Percentiles rank a stretch among this genome's conserved stretches.
phyloP scores from a whole-genome alignment of 1,140 invertebrate genomes.

The Phenacoccus solenopsis region DNA sequence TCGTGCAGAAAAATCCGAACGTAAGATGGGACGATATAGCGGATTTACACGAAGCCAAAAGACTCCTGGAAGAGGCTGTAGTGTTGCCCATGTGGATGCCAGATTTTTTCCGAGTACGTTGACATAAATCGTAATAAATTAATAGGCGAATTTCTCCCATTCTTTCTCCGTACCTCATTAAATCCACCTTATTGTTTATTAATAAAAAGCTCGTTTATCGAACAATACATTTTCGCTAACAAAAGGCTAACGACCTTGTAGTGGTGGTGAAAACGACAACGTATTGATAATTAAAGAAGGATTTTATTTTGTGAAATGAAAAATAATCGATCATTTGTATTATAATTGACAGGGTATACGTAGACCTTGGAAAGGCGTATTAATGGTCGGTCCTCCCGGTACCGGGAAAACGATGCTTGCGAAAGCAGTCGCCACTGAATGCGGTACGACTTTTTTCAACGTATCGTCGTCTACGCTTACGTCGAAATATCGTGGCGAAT shows the following conservation, averaged over 20 bases:
- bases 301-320: conserved; percentile 21
- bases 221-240: too few species aligned
- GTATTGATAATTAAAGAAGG: neutral
- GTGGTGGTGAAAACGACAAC: neutral
- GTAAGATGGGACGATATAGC: conserved; percentile 97
- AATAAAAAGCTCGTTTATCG: too few species aligned
- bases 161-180: too few species aligned
- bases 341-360: conserved; percentile 58
- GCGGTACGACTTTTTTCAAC: conserved; percentile 98
- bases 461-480: conserved; percentile 94
- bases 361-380: conserved; percentile 82
- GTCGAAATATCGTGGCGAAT: conserved; percentile 97
- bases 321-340: conserved; percentile 24
- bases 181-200: too few species aligned
- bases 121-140: too few species aligned
- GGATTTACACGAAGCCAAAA: conserved; percentile 87
- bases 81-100: conserved; percentile 97
- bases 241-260: too few species aligned
- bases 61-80: conserved; percentile 91
- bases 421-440: conserved; percentile 98
- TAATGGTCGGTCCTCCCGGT: conserved; percentile 95
- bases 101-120: conserved; percentile 81
- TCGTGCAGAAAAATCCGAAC: conserved; percentile 95
- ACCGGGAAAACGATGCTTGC: conserved; percentile 99
- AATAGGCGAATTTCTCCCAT: too few species aligned